Conservation (phyloP, 35 echinoderm and acorn worm genomes). For the Patiria miniata region DNA sequence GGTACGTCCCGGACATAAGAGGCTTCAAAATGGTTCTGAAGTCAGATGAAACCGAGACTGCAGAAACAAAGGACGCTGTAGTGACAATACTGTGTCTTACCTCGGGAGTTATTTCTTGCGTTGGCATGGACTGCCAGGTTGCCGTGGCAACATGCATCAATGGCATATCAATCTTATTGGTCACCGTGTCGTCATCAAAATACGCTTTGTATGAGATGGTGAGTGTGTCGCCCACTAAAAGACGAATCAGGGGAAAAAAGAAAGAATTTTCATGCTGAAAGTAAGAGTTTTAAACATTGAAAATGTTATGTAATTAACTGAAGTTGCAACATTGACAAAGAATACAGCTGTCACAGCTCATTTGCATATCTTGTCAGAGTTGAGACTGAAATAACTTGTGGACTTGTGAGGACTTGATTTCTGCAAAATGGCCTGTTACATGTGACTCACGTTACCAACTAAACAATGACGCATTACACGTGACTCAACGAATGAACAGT, state of each 20-base stretch:
- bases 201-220: constrained; percentile 34
- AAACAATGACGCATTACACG: neutral
- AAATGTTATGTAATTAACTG: too few relatives aligned
- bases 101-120: neutral
- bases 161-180: neutral
- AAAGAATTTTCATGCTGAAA: constrained; percentile 11
- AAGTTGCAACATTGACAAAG: too few relatives aligned
- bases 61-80: too few relatives aligned
- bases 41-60: too few relatives aligned
- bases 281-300: too few relatives aligned
- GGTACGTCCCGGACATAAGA: too few relatives aligned
- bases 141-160: neutral
- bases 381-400: too few relatives aligned
- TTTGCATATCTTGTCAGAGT: too few relatives aligned
- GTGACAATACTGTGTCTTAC: neutral
- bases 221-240: constrained; percentile 35
- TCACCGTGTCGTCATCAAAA: constrained; percentile 29
- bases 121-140: constrained; percentile 29
- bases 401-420: too few relatives aligned
- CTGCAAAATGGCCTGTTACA: neutral
- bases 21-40: too few relatives aligned
- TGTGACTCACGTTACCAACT: neutral
- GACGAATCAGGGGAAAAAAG: neutral
- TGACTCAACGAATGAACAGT: too few relatives aligned
- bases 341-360: too few relatives aligned